phyloP scores from a whole-genome alignment of 2,797 vertebrate genomes.

The Chromobotia macracanthus region DNA sequence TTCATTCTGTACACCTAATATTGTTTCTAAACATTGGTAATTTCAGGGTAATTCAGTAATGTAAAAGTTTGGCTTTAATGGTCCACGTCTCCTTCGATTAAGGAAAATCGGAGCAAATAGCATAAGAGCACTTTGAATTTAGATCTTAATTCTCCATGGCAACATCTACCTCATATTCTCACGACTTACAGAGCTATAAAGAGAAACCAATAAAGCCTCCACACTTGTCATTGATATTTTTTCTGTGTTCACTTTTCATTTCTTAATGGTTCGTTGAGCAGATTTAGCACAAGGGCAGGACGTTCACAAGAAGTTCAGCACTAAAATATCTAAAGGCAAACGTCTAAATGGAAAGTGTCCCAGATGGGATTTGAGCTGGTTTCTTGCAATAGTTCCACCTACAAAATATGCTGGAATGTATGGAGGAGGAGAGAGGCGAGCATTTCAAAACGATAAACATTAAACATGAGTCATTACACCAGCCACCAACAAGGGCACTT shows the following conservation, averaged over 20 bases:
- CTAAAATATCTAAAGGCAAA: slow-evolving; percentile 4
- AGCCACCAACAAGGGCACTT: slow-evolving; percentile 45
- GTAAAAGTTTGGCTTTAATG: slow-evolving; percentile 12
- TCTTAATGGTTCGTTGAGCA: slow-evolving; percentile 3
- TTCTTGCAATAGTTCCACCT: slow-evolving; percentile 14
- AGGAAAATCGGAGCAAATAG: slow-evolving; percentile 25
- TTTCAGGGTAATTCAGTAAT: slow-evolving; percentile 10
- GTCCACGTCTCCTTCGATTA: slow-evolving; percentile 17
- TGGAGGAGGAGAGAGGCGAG: slow-evolving; percentile 28
- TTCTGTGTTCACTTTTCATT: slow-evolving; percentile 9
- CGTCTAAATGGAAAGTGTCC: slow-evolving; percentile 8
- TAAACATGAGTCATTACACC: slow-evolving; percentile 49
- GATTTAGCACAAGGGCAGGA: slow-evolving; percentile 38
- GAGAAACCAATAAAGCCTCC: slow-evolving; percentile 36
- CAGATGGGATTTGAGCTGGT: slow-evolving; percentile 29
- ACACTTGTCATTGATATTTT: slow-evolving; percentile 27
- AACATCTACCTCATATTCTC: slow-evolving; percentile 34
- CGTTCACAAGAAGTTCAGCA: slow-evolving; percentile 9
- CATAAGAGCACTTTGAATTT: slow-evolving; percentile 39
- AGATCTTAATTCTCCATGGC: slow-evolving; percentile 50
- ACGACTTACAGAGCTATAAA: slow-evolving; percentile 38
- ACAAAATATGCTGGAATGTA: slow-evolving; percentile 13
- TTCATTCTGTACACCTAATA: background rate
- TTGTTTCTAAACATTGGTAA: slow-evolving; percentile 1
- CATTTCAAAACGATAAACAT: slow-evolving; percentile 33